Evolutionary conservation across 1,140 invertebrate genomes (phyloP), one percentile per base, ranked within the genome.

Genomic region (Drosophila persimilis): DNA sequence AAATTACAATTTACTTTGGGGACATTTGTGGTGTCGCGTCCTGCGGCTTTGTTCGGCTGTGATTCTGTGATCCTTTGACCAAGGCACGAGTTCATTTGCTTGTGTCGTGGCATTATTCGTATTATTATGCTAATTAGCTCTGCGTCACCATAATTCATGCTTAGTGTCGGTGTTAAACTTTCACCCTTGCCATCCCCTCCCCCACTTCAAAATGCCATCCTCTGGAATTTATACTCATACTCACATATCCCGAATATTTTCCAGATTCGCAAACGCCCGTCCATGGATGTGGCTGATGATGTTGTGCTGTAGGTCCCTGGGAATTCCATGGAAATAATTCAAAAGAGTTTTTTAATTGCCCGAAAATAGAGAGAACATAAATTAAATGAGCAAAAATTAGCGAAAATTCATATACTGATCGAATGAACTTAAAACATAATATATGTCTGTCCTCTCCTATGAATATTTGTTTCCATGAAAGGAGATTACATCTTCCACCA

Each of bases 251-350:
- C 75, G 58, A 35, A 90, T 69, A 46, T 71, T 79, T 17, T 54
- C 47, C 13, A 90, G 61, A 57, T 86, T 89, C 13, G 66, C 67
- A 84, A 90, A 90, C 46, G 92, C 91, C 52, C 76, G 72, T 35
- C 64, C 64, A 64, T 92, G 89, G 35, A 93, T 88, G 39, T 91
- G 75, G 7, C 65, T 90, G 46, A 90, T 92, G 47, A 66, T 78
- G 72, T 90, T 92, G 54, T 69, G 89, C 84, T 75, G 89, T 31
- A 91, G 64, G 84, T 90, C 79, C 70, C 92, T 89, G 63, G 5
- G 46, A 39, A 47, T 6, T 13, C 9, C 43, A 39, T 44, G 39
- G 24, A 8, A 17, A 15, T 26, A 35, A 15, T 44, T 22, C 7
- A 15, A 26, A 50, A 31, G 41, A 60, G 4, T 3, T 22, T 26